phyloP scores from a whole-genome alignment of 1,140 invertebrate species.

The Lepidotrigona ventralis region DNA sequence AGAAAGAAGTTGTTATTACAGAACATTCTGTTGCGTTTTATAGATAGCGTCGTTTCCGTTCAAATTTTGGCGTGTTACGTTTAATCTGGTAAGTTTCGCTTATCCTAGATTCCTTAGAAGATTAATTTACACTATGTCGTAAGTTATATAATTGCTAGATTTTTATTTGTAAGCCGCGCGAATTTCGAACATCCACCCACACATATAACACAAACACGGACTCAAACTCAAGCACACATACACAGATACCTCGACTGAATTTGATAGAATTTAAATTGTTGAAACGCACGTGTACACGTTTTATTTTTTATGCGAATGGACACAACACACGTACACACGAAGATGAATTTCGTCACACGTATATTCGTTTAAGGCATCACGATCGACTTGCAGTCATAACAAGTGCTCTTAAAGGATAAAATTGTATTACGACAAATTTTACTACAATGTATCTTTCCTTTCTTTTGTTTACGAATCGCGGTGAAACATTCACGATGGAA shows the following conservation, averaged over 20 bases:
- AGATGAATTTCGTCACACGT: neutral
- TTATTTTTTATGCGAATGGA: constrained; percentile 5
- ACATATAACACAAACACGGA: no score
- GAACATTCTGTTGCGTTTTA: constrained; percentile 33
- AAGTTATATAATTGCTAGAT: constrained; percentile 34
- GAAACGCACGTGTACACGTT: neutral
- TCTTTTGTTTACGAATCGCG: neutral
- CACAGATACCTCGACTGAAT: neutral
- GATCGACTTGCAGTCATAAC: constrained; percentile 4
- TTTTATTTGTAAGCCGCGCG: constrained; percentile 15
- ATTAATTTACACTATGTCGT: constrained; percentile 22
- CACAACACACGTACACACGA: neutral
- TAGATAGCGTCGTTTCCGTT: constrained; percentile 26
- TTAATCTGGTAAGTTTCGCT: constrained; percentile 46
- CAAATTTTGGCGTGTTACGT: constrained; percentile 20
- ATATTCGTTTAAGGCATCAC: neutral
- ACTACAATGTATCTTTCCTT: neutral
- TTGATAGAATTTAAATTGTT: constrained; percentile 10
- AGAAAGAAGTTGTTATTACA: neutral
- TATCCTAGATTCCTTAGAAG: constrained; percentile 25
- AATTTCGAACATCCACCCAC: neutral
- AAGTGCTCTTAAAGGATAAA: constrained; percentile 11
- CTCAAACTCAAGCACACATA: neutral
- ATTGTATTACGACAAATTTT: constrained; percentile 20
- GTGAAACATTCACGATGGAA: constrained; percentile 21